Conservation (phyloP, 2,888 invertebrate genomes). For the Pimpla rufipes region DNA sequence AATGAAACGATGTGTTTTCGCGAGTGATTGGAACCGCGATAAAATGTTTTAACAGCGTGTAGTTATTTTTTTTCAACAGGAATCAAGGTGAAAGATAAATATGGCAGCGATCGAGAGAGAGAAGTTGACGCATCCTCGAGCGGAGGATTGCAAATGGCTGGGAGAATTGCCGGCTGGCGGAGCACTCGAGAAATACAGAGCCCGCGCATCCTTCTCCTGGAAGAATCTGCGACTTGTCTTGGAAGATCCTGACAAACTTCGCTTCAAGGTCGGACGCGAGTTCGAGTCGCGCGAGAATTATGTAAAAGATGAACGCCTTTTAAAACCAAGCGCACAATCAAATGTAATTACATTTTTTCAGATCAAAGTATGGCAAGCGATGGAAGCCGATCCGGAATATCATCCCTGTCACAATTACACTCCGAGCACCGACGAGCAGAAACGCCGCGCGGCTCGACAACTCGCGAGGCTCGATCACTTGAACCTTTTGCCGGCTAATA, state of each 20-base stretch:
- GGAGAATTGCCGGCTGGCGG: conserved; percentile 81
- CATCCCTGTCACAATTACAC: conserved; percentile 87
- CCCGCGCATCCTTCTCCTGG: conserved; percentile 87
- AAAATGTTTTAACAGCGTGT: neutral
- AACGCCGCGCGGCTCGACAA: conserved; percentile 90
- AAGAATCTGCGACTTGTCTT: conserved; percentile 86
- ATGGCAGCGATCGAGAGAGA: conserved; percentile 37
- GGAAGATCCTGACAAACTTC: conserved; percentile 87
- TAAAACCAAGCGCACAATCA: neutral
- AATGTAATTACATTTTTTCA: conserved; percentile 82
- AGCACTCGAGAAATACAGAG: conserved; percentile 87
- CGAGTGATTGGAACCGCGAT: neutral
- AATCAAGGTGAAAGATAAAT: neutral
- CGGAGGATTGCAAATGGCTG: conserved; percentile 77
- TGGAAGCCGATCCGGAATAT: conserved; percentile 93
- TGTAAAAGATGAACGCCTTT: no score
- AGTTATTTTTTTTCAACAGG: neutral
- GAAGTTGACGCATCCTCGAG: neutral
- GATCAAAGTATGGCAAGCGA: conserved; percentile 92
- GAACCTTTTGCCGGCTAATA: conserved; percentile 89
- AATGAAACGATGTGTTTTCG: neutral
- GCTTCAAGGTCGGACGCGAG: conserved; percentile 87
- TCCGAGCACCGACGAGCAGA: conserved; percentile 90
- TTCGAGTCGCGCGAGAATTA: neutral
- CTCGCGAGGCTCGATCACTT: conserved; percentile 89